Conservation (phyloP, 2,888 invertebrate species). For the Ophraella communa region DNA sequence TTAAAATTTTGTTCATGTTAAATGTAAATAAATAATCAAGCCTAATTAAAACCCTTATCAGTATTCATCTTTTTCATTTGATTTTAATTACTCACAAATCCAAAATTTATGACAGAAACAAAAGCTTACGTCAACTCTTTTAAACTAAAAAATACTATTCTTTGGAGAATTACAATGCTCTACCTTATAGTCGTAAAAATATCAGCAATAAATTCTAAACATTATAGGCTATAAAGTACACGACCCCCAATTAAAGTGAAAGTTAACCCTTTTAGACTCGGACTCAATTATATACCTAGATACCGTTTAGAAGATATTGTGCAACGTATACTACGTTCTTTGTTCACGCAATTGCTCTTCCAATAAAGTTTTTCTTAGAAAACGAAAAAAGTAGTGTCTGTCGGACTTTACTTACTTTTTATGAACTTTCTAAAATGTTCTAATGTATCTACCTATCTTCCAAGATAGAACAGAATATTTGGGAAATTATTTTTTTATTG, state of each 20-base stretch:
- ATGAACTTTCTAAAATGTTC: conserved; percentile 17
- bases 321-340: conserved; percentile 15
- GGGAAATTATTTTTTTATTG: neutral
- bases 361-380: conserved; percentile 20
- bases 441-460: neutral
- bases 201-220: conserved; percentile 4
- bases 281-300: conserved; percentile 7
- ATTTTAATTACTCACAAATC: too few relatives aligned
- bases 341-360: conserved; percentile 29
- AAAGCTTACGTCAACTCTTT: too few relatives aligned
- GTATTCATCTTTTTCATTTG: too few relatives aligned
- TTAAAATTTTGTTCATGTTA: too few relatives aligned
- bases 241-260: conserved; percentile 31
- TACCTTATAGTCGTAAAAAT: conserved; percentile 9
- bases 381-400: conserved; percentile 4
- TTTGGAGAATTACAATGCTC: neutral
- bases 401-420: neutral
- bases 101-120: neutral
- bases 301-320: conserved; percentile 16
- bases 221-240: conserved; percentile 12
- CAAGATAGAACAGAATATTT: too few relatives aligned
- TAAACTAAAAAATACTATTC: neutral
- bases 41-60: too few relatives aligned
- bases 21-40: neutral
- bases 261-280: conserved; percentile 27